Percentiles rank a stretch among this genome's conserved stretches.
Conservation (phyloP, 1,140 invertebrate genomes). For the Xylocopa sonorina region DNA sequence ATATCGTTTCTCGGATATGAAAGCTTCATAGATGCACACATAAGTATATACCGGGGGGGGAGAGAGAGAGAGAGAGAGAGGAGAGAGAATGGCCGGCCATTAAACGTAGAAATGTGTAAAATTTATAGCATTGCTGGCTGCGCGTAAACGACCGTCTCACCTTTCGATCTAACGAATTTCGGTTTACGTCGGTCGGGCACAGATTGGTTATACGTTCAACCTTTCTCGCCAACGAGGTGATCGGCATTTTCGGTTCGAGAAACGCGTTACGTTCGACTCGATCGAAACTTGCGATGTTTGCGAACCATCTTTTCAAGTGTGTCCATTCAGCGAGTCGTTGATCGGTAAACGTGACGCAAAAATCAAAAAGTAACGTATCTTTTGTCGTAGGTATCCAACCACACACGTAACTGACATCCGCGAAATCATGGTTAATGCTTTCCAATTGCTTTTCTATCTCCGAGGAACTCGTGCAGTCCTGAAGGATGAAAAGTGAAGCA, state of each 20-base stretch:
- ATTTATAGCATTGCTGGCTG: constrained; percentile 67
- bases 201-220: constrained; percentile 47
- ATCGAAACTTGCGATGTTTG: constrained; percentile 84
- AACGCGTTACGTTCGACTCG: constrained; percentile 80
- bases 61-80: too few species aligned
- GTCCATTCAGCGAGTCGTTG: constrained; percentile 76
- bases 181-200: constrained; percentile 18
- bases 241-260: constrained; percentile 58
- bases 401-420: constrained; percentile 83
- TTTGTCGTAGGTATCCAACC: constrained; percentile 82
- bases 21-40: background rate
- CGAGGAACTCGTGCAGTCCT: constrained; percentile 43
- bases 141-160: constrained; percentile 70
- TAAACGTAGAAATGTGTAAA: constrained; percentile 10
- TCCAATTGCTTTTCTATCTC: constrained; percentile 64
- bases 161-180: constrained; percentile 68
- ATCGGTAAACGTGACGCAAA: constrained; percentile 63
- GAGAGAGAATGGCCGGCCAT: too few species aligned
- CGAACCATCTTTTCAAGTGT: constrained; percentile 84
- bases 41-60: too few species aligned
- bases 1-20: background rate
- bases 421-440: constrained; percentile 78
- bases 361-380: constrained; percentile 81
- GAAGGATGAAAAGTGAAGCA: constrained; percentile 32
- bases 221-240: constrained; percentile 50